Percentiles rank a stretch among this genome's conserved stretches.
phyloP scores from a whole-genome alignment of 2,797 vertebrate species.

The Discoglossus pictus region DNA sequence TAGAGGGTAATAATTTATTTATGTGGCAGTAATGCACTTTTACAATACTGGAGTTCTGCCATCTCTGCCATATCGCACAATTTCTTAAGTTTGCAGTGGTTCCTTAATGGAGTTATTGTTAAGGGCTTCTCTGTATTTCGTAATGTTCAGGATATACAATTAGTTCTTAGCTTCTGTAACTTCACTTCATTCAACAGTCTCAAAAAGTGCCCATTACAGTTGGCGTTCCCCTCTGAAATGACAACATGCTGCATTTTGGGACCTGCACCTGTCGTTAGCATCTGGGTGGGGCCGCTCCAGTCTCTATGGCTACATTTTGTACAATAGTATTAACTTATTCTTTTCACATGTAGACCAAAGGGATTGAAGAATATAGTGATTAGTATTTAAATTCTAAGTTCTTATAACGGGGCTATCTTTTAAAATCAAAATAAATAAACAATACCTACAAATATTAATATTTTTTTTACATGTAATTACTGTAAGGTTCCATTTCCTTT shows the following conservation, averaged over 20 bases:
- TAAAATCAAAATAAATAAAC: too few species aligned
- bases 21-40: constrained; percentile 45
- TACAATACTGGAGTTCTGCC: constrained; percentile 37
- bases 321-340: too few species aligned
- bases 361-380: too few species aligned
- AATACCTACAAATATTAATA: too few species aligned
- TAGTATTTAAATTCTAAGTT: too few species aligned
- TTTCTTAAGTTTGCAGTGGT: constrained; percentile 22
- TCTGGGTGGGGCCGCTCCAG: neutral
- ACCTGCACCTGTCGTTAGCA: neutral
- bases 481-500: too few species aligned
- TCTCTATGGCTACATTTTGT: too few species aligned
- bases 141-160: constrained; percentile 33
- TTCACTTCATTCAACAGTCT: neutral
- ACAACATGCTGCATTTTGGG: neutral
- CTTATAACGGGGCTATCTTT: too few species aligned
- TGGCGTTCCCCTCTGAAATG: constrained; percentile 19
- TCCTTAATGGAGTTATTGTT: constrained; percentile 41
- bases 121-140: constrained; percentile 26
- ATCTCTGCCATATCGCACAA: constrained; percentile 32
- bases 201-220: constrained; percentile 14
- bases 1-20: constrained; percentile 40
- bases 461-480: too few species aligned
- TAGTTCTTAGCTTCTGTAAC: constrained; percentile 39
- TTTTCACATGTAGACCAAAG: neutral